Evolutionary conservation across 2,113 vertebrate species (phyloP).

Genomic region (Zonotrichia leucophrys): DNA sequence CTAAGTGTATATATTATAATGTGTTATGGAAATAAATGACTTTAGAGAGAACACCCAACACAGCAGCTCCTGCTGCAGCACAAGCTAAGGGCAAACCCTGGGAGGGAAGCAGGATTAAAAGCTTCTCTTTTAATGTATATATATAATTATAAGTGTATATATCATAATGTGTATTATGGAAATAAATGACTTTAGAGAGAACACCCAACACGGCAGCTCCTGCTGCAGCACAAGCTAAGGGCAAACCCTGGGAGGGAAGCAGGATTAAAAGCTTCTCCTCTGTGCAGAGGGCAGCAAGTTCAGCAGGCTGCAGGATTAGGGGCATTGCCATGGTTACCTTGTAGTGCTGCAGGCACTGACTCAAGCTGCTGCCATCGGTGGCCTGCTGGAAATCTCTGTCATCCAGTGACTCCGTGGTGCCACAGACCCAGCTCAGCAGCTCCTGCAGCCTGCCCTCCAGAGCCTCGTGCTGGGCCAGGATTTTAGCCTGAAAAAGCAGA

Average conservation of each 20-base stretch:
- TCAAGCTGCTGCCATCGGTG: constrained; percentile 23
- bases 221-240: not conserved
- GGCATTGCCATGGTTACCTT: constrained; percentile 73
- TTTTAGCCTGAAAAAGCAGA: constrained; percentile 56
- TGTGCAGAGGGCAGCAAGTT: not conserved
- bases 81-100: not conserved
- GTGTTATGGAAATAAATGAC: rapidly evolving
- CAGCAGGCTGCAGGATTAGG: constrained; percentile 10
- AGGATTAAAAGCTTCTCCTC: constrained; percentile 41
- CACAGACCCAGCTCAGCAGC: constrained; percentile 79
- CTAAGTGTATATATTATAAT: too few species aligned
- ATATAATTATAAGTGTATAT: too few species aligned
- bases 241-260: not conserved
- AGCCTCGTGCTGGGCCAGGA: constrained; percentile 63
- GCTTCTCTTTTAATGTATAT: not conserved
- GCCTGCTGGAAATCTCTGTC: not conserved
- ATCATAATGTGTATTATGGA: not conserved
- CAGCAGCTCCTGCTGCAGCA: not conserved
- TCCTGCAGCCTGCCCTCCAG: constrained; percentile 76
- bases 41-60: not conserved
- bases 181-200: not conserved
- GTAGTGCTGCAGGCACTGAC: constrained; percentile 71
- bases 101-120: constrained; percentile 32
- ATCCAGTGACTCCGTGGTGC: constrained; percentile 37
- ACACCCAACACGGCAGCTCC: not conserved